phyloP scores from a whole-genome alignment of 2,888 invertebrate species.

The Dermolepida albohirtum region DNA sequence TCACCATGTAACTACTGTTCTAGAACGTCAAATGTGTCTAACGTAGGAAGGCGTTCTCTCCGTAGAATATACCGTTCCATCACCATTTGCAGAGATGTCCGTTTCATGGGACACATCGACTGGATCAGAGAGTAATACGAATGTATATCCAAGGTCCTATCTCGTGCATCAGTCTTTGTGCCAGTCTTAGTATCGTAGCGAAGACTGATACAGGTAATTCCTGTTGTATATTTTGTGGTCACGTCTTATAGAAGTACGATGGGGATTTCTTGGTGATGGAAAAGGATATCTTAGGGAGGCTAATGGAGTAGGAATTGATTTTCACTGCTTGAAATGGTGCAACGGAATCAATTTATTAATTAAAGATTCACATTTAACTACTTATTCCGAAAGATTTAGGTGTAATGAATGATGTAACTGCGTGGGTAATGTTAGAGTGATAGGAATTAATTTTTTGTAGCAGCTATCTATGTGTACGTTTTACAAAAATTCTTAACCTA shows the following conservation, averaged over 20 bases:
- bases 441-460: too few species aligned
- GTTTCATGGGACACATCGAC: constrained; percentile 57
- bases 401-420: too few species aligned
- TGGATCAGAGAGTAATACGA: constrained; percentile 54
- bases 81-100: constrained; percentile 60
- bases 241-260: background rate
- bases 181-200: background rate
- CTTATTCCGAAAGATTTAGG: too few species aligned
- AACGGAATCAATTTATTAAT: constrained; percentile 7
- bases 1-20: constrained; percentile 11
- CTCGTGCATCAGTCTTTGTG: constrained; percentile 19
- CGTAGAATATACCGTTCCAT: constrained; percentile 57
- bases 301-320: background rate
- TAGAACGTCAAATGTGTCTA: constrained; percentile 9
- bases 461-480: too few species aligned
- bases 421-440: too few species aligned
- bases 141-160: constrained; percentile 50
- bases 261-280: background rate
- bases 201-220: background rate
- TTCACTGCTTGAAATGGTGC: too few species aligned
- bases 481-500: too few species aligned
- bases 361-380: background rate
- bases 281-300: background rate
- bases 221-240: background rate
- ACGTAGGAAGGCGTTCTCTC: constrained; percentile 44